Conservation (phyloP, 2,888 invertebrate genomes). For the Candidula unifasciata region DNA sequence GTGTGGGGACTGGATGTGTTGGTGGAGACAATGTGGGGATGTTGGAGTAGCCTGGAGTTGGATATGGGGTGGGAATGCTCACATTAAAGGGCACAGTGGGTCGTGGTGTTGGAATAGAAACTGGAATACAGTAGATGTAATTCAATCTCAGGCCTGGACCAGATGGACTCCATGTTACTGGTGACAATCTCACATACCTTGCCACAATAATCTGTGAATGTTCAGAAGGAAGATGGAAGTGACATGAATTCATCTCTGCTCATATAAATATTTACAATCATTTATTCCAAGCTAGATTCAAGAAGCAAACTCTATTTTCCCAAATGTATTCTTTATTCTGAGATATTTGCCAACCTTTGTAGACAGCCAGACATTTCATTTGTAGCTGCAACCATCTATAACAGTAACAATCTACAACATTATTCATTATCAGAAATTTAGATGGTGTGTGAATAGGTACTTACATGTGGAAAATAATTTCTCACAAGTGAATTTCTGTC, state of each 20-base stretch:
- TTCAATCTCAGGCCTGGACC: constrained; percentile 64
- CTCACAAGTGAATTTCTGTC: constrained; percentile 26
- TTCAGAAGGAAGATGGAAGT: neutral
- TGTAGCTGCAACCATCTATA: no score
- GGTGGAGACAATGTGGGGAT: constrained; percentile 5
- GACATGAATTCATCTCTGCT: neutral
- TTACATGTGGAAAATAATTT: constrained; percentile 47
- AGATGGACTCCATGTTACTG: constrained; percentile 59
- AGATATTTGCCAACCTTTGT: neutral
- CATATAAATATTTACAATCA: no score
- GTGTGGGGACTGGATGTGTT: neutral
- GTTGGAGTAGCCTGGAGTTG: constrained; percentile 1
- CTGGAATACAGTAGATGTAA: constrained; percentile 64
- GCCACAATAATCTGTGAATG: constrained; percentile 51
- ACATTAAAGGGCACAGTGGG: constrained; percentile 51
- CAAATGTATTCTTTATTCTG: no score
- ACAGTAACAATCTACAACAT: no score
- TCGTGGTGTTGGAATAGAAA: constrained; percentile 41
- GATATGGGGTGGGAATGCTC: constrained; percentile 4
- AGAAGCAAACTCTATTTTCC: no score
- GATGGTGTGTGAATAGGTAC: neutral
- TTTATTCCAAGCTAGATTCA: no score
- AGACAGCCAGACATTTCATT: neutral
- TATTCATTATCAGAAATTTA: neutral
- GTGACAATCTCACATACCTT: constrained; percentile 65